Evolutionary conservation across 2,113 vertebrate genomes (phyloP).

Genomic region (Dasyurus viverrinus): DNA sequence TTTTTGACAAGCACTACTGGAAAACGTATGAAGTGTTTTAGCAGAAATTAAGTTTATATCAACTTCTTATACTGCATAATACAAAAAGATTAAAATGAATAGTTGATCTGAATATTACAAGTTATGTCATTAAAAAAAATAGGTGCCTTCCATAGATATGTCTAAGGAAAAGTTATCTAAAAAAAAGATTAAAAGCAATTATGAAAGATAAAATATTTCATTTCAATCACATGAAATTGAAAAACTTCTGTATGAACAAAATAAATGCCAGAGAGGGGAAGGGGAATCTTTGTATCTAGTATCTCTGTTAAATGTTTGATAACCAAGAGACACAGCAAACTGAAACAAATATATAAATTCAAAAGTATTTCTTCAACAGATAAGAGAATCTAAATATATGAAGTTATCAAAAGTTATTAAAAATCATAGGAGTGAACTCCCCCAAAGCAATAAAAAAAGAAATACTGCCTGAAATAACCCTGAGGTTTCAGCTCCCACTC

Average conservation of each 20-base stretch:
- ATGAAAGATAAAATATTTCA: background rate
- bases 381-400: background rate
- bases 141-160: background rate
- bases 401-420: background rate
- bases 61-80: background rate
- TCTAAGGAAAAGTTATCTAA: background rate
- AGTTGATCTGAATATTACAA: background rate
- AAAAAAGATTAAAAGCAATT: background rate
- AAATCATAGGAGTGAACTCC: background rate
- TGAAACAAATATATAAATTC: background rate
- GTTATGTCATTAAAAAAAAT: background rate
- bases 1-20: background rate
- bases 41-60: background rate
- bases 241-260: background rate
- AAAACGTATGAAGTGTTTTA: background rate
- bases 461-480: background rate
- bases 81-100: background rate
- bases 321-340: background rate
- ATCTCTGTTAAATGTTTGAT: background rate
- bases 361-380: background rate
- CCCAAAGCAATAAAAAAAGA: background rate
- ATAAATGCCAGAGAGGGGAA: background rate
- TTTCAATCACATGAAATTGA: background rate
- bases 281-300: background rate
- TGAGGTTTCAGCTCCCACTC: background rate